Conservation (phyloP, 2,797 vertebrate genomes). For the Thalassophryne amazonica region DNA sequence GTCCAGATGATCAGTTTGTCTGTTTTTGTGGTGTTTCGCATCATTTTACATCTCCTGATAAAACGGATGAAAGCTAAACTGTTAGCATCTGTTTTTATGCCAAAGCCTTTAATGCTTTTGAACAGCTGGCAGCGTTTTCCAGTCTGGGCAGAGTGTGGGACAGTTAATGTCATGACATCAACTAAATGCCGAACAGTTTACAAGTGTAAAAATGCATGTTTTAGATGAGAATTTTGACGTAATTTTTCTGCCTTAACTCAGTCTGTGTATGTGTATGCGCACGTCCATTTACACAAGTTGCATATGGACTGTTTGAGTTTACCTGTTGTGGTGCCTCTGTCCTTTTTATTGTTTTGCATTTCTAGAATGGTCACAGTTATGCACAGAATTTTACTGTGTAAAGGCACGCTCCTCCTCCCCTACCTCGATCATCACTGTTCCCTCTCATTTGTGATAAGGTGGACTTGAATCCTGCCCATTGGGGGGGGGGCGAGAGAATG, state of each 20-base stretch:
- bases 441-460: slow-evolving; percentile 36
- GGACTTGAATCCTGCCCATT: slow-evolving; percentile 55
- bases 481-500: too few relatives aligned
- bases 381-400: slow-evolving; percentile 18
- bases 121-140: slow-evolving; percentile 15
- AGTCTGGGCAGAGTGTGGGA: slow-evolving; percentile 1
- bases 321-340: slow-evolving; percentile 20
- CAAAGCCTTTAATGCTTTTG: not conserved
- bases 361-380: slow-evolving; percentile 45
- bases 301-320: slow-evolving; percentile 3
- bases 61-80: slow-evolving; percentile 1
- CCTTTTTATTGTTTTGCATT: slow-evolving; percentile 44
- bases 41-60: slow-evolving; percentile 12
- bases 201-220: not conserved
- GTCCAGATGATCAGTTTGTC: not conserved
- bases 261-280: not conserved
- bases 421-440: slow-evolving; percentile 18
- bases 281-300: not conserved
- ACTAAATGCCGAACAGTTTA: slow-evolving; percentile 1
- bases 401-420: not conserved
- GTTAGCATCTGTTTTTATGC: slow-evolving; percentile 25
- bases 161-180: slow-evolving; percentile 3
- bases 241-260: not conserved
- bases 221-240: not conserved
- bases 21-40: slow-evolving; percentile 6